Base-by-base conservation (phyloP, 1,140 invertebrate species). In the Lucilia cuprina region DNA sequence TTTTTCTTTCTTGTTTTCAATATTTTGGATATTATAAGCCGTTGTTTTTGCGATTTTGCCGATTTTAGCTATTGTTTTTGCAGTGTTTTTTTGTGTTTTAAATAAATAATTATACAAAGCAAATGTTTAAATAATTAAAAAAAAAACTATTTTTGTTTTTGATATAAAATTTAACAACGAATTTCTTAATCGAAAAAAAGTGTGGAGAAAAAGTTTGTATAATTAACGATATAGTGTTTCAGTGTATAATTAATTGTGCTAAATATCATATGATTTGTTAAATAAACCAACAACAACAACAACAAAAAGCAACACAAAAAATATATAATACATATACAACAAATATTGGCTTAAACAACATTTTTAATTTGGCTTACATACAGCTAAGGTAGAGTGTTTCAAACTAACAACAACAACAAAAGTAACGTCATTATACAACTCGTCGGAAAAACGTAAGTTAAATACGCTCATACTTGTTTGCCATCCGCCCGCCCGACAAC, bases 101-200 rank as follows among this genome's bases (percentile, higher is more conserved):
- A 17, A 35, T 13, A 41, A 77, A 77, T 17, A 77, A 77, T 70
- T 70, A 21, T 19, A 70, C 65, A 70, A 70, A 70, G 65, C 65
- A 25, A 70, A 70, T 70, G 65, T 70, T 19, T 70, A 70, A 70
- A 70, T 70, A 70, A 70, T 77, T 77, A 77, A 77, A 35, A 75
- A 75, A 3, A 35, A 77, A 70, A 70, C 19, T 70, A 21, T 77
- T 74, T 13, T 75, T 75, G 74, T 13, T 35, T 75, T 75, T 75
- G 2, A 77, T 35, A 77, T 35, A 77, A 35, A 35, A 77, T 10
- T 13, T 12, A 74, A 8, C 21, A 74, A 25, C 70, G 7, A 77
- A 77, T 35, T 21, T 12, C 7, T 21, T 21, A 70, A 21, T 21
- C 41, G 41, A 70, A 25, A 70, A n/a, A 70, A 21, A 21, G n/a